Conservation (phyloP, 1,140 invertebrate genomes). For the Neocloeon triangulifer region DNA sequence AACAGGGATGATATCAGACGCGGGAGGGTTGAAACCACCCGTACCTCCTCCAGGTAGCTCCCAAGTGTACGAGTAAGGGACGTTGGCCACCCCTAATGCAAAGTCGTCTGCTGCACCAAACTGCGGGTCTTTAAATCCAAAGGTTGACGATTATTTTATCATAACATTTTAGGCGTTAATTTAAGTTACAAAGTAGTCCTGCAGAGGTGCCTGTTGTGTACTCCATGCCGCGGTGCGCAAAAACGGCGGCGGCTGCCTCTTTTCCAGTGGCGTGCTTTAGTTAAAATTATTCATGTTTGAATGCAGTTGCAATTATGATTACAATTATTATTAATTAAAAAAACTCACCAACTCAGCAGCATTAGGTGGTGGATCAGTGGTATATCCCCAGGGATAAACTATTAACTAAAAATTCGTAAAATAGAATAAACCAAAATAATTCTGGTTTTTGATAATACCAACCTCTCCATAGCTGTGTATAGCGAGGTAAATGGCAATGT, state of each 20-base stretch:
- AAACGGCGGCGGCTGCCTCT: no score
- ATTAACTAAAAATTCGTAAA: constrained; percentile 30
- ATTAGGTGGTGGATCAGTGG: constrained; percentile 19
- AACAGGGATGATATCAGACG: constrained; percentile 30
- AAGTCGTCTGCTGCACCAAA: constrained; percentile 20
- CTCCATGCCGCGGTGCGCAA: no score
- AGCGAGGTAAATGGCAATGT: constrained; percentile 37
- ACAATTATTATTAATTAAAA: no score
- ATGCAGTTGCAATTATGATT: no score
- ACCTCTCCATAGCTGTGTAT: constrained; percentile 29
- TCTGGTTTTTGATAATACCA: no score
- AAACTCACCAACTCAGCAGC: no score
- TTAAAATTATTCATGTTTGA: no score
- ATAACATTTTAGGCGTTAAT: no score
- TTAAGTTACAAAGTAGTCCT: neutral
- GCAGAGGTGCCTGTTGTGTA: neutral
- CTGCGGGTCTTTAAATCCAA: constrained; percentile 13
- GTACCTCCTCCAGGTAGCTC: constrained; percentile 24
- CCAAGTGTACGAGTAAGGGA: constrained; percentile 24
- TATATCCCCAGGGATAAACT: constrained; percentile 54
- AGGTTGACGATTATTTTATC: no score
- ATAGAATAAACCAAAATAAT: constrained; percentile 11
- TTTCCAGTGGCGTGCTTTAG: no score
- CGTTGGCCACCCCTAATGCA: constrained; percentile 15
- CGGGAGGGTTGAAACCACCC: constrained; percentile 28